Conservation (phyloP, 2,888 invertebrate genomes). For the Eledona agricola region DNA sequence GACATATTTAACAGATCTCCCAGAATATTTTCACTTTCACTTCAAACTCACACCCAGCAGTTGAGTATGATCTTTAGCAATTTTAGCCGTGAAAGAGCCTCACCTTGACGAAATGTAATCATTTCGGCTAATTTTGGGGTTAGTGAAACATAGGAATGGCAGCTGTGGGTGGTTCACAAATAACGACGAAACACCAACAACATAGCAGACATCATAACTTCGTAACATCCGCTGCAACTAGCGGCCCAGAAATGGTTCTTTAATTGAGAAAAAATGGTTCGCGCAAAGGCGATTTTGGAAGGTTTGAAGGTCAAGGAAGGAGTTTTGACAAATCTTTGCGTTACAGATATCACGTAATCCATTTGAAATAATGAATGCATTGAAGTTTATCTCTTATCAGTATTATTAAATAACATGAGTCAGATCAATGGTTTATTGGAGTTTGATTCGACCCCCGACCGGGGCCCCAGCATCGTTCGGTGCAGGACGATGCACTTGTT, state of each 20-base stretch:
- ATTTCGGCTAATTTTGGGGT: constrained; percentile 47
- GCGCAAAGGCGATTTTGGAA: too few species aligned
- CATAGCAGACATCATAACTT: constrained; percentile 46
- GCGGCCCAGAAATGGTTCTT: constrained; percentile 25
- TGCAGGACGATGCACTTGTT: constrained; percentile 59
- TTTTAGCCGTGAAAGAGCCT: too few species aligned
- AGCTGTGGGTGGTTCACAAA: constrained; percentile 48
- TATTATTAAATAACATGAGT: constrained; percentile 45
- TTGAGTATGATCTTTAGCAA: not conserved
- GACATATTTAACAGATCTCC: constrained; percentile 18
- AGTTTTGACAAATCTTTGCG: constrained; percentile 13
- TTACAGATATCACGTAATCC: constrained; percentile 31
- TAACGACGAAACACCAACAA: constrained; percentile 47
- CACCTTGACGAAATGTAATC: constrained; percentile 33
- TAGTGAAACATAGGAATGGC: constrained; percentile 47
- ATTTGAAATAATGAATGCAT: constrained; percentile 34
- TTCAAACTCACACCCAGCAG: not conserved
- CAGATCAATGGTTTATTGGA: constrained; percentile 34
- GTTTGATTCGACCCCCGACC: constrained; percentile 31
- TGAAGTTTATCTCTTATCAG: constrained; percentile 42
- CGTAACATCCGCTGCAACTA: constrained; percentile 44
- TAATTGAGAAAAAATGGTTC: too few species aligned
- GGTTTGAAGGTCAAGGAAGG: constrained; percentile 9
- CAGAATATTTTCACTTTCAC: constrained; percentile 10
- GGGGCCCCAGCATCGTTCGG: constrained; percentile 30